Conservation (phyloP, 2,797 vertebrate species). For the Leptatherina wallacei region DNA sequence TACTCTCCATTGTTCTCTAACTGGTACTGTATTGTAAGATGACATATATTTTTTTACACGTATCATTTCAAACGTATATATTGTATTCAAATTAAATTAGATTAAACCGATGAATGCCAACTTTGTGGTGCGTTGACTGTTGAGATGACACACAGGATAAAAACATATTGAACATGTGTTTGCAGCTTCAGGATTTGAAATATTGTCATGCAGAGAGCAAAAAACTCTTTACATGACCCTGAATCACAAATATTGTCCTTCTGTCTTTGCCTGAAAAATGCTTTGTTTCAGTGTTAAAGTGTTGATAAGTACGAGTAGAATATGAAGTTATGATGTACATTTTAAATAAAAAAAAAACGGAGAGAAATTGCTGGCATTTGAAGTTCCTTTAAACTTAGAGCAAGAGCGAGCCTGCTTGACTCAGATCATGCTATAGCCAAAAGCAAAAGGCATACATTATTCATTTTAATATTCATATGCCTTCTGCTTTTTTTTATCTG, state of each 20-base stretch:
- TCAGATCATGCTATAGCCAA: slow-evolving; percentile 65
- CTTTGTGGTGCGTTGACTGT: slow-evolving; percentile 43
- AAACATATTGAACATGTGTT: slow-evolving; percentile 30
- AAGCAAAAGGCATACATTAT: slow-evolving; percentile 79
- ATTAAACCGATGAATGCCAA: slow-evolving; percentile 76
- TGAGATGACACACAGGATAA: slow-evolving; percentile 1
- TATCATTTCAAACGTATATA: slow-evolving; percentile 81
- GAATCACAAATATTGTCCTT: slow-evolving; percentile 28
- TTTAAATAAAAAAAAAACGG: slow-evolving; percentile 20
- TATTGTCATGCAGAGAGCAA: slow-evolving; percentile 15
- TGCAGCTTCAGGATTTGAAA: slow-evolving; percentile 7
- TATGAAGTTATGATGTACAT: background rate
- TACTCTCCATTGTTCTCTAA: slow-evolving; percentile 74
- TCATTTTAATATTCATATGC: slow-evolving; percentile 76
- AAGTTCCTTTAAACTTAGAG: slow-evolving; percentile 65
- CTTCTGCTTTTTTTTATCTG: slow-evolving; percentile 56
- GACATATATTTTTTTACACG: slow-evolving; percentile 87
- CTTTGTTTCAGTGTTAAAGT: slow-evolving; percentile 47
- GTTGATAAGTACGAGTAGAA: slow-evolving; percentile 35
- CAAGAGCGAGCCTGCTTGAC: slow-evolving; percentile 41
- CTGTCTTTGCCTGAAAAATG: slow-evolving; percentile 30
- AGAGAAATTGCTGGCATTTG: slow-evolving; percentile 56
- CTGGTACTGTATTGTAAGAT: slow-evolving; percentile 85
- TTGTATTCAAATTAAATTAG: slow-evolving; percentile 78
- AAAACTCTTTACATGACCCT: slow-evolving; percentile 40